Base-by-base conservation (phyloP, 2,113 vertebrate species). In the Rousettus leschenaultii region DNA sequence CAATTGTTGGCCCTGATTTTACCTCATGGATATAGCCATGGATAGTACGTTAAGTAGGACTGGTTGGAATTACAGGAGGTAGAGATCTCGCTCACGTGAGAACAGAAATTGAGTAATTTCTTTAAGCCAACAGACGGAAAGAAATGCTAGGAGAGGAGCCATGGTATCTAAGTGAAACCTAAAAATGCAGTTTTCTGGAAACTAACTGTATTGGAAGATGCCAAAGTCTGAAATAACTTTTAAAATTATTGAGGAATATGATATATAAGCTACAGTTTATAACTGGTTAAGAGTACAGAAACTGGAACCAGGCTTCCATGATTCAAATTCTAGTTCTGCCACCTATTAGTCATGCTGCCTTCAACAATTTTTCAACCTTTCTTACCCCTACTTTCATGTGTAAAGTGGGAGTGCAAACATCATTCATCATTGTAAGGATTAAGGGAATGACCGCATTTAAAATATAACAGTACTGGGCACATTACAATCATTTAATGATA, bases 141-240 rank as follows among this genome's bases (percentile, higher is more conserved):
- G 38, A 70, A 90, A 96, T 33, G 19, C 43, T 83, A 68, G 57
- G 91, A 93, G 68, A 80, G 70, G 68, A 89, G 57, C 75, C 33
- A 12, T 6, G 11, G 43, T 83, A 28, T 86, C 65, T 75, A 65
- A 84, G 40, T 66, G 61, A 71, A 74, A n/a, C 55, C 83, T 61
- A 57, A 87, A 92, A 92, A 82, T 82, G 87, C 19, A 45, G 35
- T 84, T 82, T 73, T 21, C 85, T 96, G 94, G 85, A 94, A 96
- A 89, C 82, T 55, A 94, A 89, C 26, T 35, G 24, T 12, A 40
- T 24, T 22, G 21, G 33, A 74, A 85, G 93, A 78, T 96, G 93
- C 75, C 88, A 92, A 97, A 68, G 48, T 94, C 91, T 86, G 71
- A 94, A 96, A 95, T 96, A 96, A 96, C 66, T 94, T 87, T 91